Base-by-base conservation (phyloP, 2,888 invertebrate genomes). In the Temnothorax ravouxi region DNA sequence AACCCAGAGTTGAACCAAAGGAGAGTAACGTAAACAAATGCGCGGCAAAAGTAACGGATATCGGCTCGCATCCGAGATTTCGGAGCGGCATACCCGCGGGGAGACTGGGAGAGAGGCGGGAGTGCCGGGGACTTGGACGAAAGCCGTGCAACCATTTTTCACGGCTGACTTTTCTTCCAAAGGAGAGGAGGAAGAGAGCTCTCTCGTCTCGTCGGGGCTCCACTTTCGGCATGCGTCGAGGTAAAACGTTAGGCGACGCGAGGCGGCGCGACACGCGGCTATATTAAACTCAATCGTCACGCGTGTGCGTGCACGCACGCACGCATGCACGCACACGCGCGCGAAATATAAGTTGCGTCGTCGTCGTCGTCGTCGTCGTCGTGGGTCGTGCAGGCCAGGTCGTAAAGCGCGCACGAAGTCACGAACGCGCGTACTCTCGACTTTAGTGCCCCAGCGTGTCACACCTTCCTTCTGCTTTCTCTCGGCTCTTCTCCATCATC, bases 181-280 rank as follows among this genome's bases (percentile, higher is more conserved):
- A 6, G 81, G 66, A 81, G 83, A 66, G 64, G 71, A 62, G 72
- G 81, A 82, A 76, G 77, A 47, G 47, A 47, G 47, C 47, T 15
- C 25, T 47, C 76, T 62, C 86, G 83, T 83, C 84, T 76, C 84
- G 69, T 83, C 85, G 83, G 87, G 34, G 88, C 86, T 89, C 89
- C 91, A 88, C 90, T 91, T 91, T 91, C 87, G 91, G 90, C 87
- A 84, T 90, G 89, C 90, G 83, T 86, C 47, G 90, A 87, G 72
- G 87, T 88, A 87, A 87, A 90, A 91, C 87, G 80, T 83, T 85
- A 64, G 84, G 84, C 85, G 86, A 84, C 83, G 85, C 85, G 84
- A 83, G 72, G 85, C 88, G 84, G 67, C 82, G 85, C 86, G 86
- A 80, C 86, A 87, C 88, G 87, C 83, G 64, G 89, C 90, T 91